Conservation (phyloP, 2,888 invertebrate species). For the Neria commutata region DNA sequence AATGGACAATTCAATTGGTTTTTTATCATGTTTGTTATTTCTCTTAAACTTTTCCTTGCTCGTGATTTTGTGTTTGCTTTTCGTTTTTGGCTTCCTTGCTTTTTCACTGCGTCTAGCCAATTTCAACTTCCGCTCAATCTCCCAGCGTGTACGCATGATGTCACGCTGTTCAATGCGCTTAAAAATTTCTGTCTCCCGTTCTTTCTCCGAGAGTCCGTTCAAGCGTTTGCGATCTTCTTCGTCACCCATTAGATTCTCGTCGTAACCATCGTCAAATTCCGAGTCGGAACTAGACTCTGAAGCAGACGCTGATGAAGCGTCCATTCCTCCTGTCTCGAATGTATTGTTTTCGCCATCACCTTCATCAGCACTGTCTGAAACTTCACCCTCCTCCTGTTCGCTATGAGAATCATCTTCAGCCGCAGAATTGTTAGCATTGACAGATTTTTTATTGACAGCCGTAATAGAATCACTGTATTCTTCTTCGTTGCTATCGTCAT, state of each 20-base stretch:
- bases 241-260: conserved; percentile 96
- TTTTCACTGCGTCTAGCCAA: conserved; percentile 80
- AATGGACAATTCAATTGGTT: too few species aligned
- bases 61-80: conserved; percentile 67
- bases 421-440: neutral
- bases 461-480: conserved; percentile 57
- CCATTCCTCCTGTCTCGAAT: conserved; percentile 28
- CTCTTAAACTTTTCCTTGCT: conserved; percentile 54
- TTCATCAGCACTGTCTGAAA: conserved; percentile 69
- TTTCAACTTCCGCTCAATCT: conserved; percentile 91
- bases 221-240: conserved; percentile 90
- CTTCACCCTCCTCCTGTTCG: conserved; percentile 88
- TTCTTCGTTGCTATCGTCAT: conserved; percentile 46
- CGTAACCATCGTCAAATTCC: conserved; percentile 96
- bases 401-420: conserved; percentile 19
- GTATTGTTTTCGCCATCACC: conserved; percentile 46
- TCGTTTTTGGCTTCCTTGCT: conserved; percentile 62
- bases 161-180: conserved; percentile 95
- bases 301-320: conserved; percentile 43
- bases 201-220: conserved; percentile 94
- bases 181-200: conserved; percentile 96
- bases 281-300: conserved; percentile 71
- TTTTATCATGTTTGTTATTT: too few species aligned
- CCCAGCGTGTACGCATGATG: conserved; percentile 91
- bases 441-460: conserved; percentile 27